Percentiles rank a stretch among this genome's conserved stretches.
Evolutionary conservation across 2,888 invertebrate species (phyloP).

Genomic region (Thereva nobilitata): DNA sequence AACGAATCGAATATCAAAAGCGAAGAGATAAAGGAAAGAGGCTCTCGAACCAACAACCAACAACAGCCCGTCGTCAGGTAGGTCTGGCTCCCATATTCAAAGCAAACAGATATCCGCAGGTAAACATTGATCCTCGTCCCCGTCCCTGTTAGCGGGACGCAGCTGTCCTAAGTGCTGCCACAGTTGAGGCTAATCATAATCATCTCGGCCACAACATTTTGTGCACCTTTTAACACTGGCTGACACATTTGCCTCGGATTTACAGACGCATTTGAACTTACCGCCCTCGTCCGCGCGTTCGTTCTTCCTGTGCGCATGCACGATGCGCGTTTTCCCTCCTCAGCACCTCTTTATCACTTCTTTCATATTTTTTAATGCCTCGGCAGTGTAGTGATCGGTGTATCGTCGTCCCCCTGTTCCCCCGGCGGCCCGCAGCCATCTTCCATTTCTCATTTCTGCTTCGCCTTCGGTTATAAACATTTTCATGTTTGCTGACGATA

Average conservation of each 20-base stretch:
- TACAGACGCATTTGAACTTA: not conserved
- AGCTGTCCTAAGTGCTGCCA: not conserved
- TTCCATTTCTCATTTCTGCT: not conserved
- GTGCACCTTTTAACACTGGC: constrained; percentile 29
- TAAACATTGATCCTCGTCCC: constrained; percentile 20
- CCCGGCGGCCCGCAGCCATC: too few relatives aligned
- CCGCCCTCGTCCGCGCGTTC: not conserved
- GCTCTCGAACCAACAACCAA: not conserved
- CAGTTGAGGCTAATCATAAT: constrained; percentile 13
- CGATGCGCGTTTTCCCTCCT: constrained; percentile 5
- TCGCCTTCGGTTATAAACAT: constrained; percentile 27
- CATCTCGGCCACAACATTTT: constrained; percentile 26
- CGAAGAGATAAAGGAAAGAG: too few relatives aligned
- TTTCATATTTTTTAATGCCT: constrained; percentile 1
- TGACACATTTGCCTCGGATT: constrained; percentile 11
- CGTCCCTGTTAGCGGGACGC: not conserved
- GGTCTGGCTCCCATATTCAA: constrained; percentile 3
- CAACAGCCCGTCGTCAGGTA: constrained; percentile 5
- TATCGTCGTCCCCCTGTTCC: too few relatives aligned
- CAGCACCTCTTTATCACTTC: constrained; percentile 22
- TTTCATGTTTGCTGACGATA: constrained; percentile 1
- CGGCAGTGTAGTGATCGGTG: too few relatives aligned
- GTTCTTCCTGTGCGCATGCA: not conserved
- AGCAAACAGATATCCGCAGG: constrained; percentile 33
- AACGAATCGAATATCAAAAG: too few relatives aligned